phyloP scores from a whole-genome alignment of 1,140 invertebrate species.

The Leptestheria dahalacensis region DNA sequence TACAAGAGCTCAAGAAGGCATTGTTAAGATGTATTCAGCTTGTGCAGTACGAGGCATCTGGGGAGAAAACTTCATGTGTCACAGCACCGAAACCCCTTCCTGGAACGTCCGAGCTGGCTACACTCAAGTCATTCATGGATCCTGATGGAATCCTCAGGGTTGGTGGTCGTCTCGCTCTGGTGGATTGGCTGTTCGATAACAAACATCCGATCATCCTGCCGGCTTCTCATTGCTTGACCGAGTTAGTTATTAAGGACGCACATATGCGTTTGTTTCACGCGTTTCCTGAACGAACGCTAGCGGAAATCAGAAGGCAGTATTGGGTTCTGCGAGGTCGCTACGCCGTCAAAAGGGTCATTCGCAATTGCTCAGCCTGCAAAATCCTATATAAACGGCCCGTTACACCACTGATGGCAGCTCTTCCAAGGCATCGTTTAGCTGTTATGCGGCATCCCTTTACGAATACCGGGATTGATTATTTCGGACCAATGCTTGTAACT shows the following conservation, averaged over 20 bases:
- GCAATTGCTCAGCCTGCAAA: background rate
- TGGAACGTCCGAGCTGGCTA: background rate
- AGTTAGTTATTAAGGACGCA: background rate
- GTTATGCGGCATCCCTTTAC: slow-evolving; percentile 1
- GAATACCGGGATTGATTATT: slow-evolving; percentile 14
- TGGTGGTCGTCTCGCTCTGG: background rate
- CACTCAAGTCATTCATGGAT: background rate
- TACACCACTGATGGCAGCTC: slow-evolving; percentile 6
- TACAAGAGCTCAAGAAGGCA: background rate
- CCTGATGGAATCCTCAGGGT: background rate
- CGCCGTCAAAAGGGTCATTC: background rate
- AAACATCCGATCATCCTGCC: background rate
- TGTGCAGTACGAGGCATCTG: background rate
- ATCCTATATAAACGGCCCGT: background rate
- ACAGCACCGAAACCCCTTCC: background rate
- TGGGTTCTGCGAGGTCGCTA: background rate
- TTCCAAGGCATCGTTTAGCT: slow-evolving; percentile 3
- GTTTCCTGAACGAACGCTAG: background rate
- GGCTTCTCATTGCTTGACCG: background rate
- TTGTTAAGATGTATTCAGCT: background rate
- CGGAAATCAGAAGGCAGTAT: background rate
- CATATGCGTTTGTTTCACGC: background rate
- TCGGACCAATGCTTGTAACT: slow-evolving; percentile 13
- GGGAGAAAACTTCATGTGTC: background rate
- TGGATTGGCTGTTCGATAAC: background rate